phyloP scores from a whole-genome alignment of 1,140 invertebrate genomes.

The Pristionchus pacificus region DNA sequence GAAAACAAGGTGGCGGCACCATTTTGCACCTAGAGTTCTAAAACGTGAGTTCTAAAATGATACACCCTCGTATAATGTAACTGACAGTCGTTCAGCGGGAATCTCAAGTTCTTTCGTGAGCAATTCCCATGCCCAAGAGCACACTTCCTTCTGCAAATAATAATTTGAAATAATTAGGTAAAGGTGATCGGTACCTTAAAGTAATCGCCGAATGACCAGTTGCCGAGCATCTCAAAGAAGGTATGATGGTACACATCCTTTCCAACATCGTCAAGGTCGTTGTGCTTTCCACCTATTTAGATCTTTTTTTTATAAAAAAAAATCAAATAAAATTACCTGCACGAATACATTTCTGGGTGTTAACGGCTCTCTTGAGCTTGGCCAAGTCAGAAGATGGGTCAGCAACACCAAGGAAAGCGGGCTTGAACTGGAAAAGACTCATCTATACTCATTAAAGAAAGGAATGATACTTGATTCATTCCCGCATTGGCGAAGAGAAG shows the following conservation, averaged over 20 bases:
- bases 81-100: constrained; percentile 71
- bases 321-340: constrained; percentile 64
- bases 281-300: constrained; percentile 80
- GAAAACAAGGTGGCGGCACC: too few species aligned
- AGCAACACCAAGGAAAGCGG: constrained; percentile 88
- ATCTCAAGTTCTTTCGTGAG: constrained; percentile 76
- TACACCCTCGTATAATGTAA: too few species aligned
- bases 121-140: constrained; percentile 93
- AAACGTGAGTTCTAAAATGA: background rate
- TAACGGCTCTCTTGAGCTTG: constrained; percentile 63
- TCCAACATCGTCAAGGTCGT: constrained; percentile 98
- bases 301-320: background rate
- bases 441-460: too few species aligned
- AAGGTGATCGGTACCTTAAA: constrained; percentile 71
- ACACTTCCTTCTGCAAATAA: constrained; percentile 77
- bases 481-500: constrained; percentile 96
- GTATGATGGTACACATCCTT: constrained; percentile 99
- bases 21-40: too few species aligned
- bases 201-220: constrained; percentile 99
- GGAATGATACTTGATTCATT: constrained; percentile 97
- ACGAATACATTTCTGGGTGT: constrained; percentile 96
- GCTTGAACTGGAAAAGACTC: constrained; percentile 77
- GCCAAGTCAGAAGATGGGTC: constrained; percentile 93
- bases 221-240: constrained; percentile 99
- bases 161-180: constrained; percentile 1